Base-by-base conservation (phyloP, 2,797 vertebrate species). In the Ispidina lecontei region DNA sequence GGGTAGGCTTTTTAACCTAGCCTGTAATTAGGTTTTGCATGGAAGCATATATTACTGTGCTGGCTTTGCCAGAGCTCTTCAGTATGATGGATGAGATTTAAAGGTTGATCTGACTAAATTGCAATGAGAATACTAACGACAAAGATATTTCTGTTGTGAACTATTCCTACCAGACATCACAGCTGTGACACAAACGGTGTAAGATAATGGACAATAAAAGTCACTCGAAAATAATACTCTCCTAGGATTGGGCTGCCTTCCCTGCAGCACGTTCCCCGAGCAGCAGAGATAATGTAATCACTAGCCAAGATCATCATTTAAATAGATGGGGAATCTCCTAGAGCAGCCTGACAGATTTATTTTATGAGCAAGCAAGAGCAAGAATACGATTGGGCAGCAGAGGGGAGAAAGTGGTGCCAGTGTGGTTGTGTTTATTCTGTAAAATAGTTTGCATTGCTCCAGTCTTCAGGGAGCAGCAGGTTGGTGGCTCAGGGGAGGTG, bases 121-220 rank as follows among this genome's bases (percentile, higher is more conserved):
- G 82, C 69, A 82, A 56, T 74, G 82, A 95, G 96, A 95, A 96
- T 95, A 92, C 93, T 93, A 96, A 96, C 81, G 78, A 95, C 93
- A 81, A 59, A 91, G 87, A 91, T 95, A 94, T 89, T 97, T 92
- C 75, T 93, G 49, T 69, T 86, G 96, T 93, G 96, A 58, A 82
- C 90, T 97, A 76, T 95, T 97, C 97, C 94, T 98, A 95, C 96
- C 92, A 97, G 96, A 5, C 88, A 90, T 96, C 35, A 10, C 69
- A 93, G 96, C 97, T 51, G 88, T 94, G 96, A 96, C 96, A 94
- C 97, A 96, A 97, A 96, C 7, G 90, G 91, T 54, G 35, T 95
- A 94, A 95, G 95, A 94, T 97, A 97, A 97, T 96, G 95, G 97
- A 97, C 97, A 97, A 96, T 98, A 97, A 98, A 98, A 97, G 96